Percentiles rank a stretch among this genome's conserved stretches.
phyloP scores from a whole-genome alignment of 92 coral and sea anemone species.

The Palythoa heliodiscus region DNA sequence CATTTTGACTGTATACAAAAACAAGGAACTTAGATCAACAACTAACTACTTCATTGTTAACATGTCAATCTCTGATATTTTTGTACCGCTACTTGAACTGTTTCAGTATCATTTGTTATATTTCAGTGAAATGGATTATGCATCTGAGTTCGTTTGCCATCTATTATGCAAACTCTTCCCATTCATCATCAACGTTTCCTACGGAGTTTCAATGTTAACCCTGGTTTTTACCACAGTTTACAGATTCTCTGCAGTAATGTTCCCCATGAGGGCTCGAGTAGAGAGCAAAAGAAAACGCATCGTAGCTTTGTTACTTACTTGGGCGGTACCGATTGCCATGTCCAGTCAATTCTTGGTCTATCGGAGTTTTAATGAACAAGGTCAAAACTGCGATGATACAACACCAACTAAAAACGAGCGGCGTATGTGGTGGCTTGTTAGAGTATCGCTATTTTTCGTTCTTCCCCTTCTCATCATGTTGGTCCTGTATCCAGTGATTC shows the following conservation, averaged over 20 bases:
- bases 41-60: not conserved
- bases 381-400: too few species aligned
- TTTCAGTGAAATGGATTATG: too few species aligned
- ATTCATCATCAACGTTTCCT: not conserved
- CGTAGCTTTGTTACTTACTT: not conserved
- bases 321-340: not conserved
- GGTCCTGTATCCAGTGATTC: not conserved
- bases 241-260: not conserved
- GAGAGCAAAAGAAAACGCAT: not conserved
- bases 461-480: not conserved
- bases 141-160: not conserved
- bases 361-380: too few species aligned
- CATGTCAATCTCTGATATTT: not conserved
- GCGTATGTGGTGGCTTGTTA: too few species aligned
- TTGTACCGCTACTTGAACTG: not conserved
- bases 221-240: not conserved
- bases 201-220: not conserved
- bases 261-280: not conserved
- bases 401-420: too few species aligned
- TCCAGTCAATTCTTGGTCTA: not conserved
- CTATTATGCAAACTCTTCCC: not conserved
- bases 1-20: not conserved
- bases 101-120: too few species aligned
- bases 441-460: not conserved
- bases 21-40: not conserved